Base-by-base conservation (phyloP, 1,140 invertebrate genomes). In the Rhynchophorus ferrugineus region DNA sequence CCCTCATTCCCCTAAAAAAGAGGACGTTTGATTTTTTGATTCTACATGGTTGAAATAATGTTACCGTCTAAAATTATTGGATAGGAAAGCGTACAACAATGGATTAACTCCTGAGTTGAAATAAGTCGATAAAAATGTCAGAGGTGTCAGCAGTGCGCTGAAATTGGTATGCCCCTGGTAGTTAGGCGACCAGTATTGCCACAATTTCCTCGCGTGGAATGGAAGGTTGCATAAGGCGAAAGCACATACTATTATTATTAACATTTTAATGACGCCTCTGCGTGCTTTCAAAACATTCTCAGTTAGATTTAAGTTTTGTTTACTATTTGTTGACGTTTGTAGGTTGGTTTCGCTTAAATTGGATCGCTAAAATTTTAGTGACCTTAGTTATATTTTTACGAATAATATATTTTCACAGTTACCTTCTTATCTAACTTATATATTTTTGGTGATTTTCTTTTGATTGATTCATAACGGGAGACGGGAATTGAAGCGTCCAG, bases 61-160 rank as follows among this genome's bases (percentile, higher is more conserved):
- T 58, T 49, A 66, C 65, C 63, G 60, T 37, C 81, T 75, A 64
- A 85, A 85, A 62, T 85, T 85, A 41, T 83, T 80, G 1, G 86
- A 90, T 38, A 91, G 74, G 64, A 90, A 84, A 2, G 87, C 87
- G 68, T 92, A 92, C 3, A 91, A 75, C 34, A 91, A 70, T 1
- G 88, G 87, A 71, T 91, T 91, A 48, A 91, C 77, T 22, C 83
- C 88, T 11, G 85, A 89, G 73, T 91, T 91, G 66, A 84, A 81
- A 62, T 89, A 91, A 24, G 87, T 82, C 54, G 89, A 78, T 35
- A 91, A 77, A 69, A 85, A 89, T 8, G 86, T 89, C 13, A 85
- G 73, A 1, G 87, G 85, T 2, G 87, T 88, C 41, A 91, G 73
- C 1, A 89, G 71, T 9, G 82, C 78, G 63, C 82, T 84, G 62